Conservation (phyloP, 2,113 vertebrate genomes). For the Dipodomys merriami region DNA sequence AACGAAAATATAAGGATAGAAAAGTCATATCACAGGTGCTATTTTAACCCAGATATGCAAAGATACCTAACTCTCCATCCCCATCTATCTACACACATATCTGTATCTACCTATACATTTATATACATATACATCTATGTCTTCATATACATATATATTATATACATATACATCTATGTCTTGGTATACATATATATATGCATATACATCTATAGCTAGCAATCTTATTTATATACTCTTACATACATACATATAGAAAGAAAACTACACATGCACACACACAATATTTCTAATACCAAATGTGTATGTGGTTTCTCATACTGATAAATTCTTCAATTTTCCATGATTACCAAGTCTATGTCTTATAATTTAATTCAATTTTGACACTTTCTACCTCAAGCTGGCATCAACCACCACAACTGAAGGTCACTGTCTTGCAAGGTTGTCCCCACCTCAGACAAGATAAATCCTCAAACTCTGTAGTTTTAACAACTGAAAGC, state of each 20-base stretch:
- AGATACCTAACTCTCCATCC: neutral
- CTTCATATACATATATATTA: neutral
- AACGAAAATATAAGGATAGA: neutral
- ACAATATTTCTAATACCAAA: neutral
- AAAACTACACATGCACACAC: neutral
- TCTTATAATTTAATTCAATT: neutral
- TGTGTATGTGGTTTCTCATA: neutral
- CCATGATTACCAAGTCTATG: neutral
- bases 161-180: neutral
- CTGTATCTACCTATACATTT: too few species aligned
- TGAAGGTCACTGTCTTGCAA: neutral
- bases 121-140: neutral
- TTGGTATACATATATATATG: too few species aligned
- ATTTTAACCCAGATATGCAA: neutral
- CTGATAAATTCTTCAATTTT: neutral
- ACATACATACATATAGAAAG: neutral
- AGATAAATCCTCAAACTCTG: too few species aligned
- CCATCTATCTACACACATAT: neutral
- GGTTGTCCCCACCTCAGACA: neutral
- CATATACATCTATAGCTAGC: neutral
- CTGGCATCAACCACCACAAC: neutral
- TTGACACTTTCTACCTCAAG: neutral
- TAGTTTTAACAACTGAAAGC: neutral
- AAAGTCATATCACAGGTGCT: neutral
- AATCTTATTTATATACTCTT: too few species aligned